These are phyloP conservation scores for Anticlea derivata DNA, from an alignment of 2,888 invertebrate species.

Conservation along the genomic window DNA sequence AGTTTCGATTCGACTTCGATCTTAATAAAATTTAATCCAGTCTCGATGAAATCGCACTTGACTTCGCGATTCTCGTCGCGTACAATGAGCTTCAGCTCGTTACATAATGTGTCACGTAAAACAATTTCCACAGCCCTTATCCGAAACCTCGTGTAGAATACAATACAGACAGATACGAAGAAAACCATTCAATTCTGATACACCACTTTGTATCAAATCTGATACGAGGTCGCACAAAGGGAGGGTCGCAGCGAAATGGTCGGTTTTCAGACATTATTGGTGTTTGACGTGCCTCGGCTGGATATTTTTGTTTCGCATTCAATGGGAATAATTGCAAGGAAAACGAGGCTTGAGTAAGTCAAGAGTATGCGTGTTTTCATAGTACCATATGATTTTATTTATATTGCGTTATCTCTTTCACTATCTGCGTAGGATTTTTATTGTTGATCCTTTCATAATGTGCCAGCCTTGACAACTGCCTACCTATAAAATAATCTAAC, in stretches of 20 bases:
- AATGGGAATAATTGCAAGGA: conserved; percentile 19
- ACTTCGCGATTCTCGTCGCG: conserved; percentile 38
- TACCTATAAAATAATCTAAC: no score
- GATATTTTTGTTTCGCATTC: conserved; percentile 30
- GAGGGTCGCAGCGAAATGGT: conserved; percentile 26
- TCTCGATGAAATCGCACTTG: conserved; percentile 27
- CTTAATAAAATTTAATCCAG: conserved; percentile 15
- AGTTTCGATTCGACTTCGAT: background rate
- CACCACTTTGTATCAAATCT: conserved; percentile 21
- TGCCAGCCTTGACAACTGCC: no score
- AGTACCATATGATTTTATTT: conserved; percentile 7
- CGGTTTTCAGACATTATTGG: conserved; percentile 28
- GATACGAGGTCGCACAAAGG: conserved; percentile 6
- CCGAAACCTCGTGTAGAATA: conserved; percentile 56
- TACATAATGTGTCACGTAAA: conserved; percentile 71
- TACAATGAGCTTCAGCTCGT: conserved; percentile 45
- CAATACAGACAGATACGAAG: conserved; percentile 45
- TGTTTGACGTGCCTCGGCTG: conserved; percentile 32
- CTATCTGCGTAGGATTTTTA: no score
- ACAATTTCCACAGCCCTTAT: conserved; percentile 69
- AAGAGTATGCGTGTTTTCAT: conserved; percentile 7
- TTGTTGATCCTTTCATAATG: no score
- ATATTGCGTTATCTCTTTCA: background rate
- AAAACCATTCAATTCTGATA: conserved; percentile 32
- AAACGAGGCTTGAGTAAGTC: conserved; percentile 16